Percentiles rank a stretch among this genome's conserved stretches.
phyloP scores from a whole-genome alignment of 2,797 vertebrate genomes.

The Haliaeetus vocifer region DNA sequence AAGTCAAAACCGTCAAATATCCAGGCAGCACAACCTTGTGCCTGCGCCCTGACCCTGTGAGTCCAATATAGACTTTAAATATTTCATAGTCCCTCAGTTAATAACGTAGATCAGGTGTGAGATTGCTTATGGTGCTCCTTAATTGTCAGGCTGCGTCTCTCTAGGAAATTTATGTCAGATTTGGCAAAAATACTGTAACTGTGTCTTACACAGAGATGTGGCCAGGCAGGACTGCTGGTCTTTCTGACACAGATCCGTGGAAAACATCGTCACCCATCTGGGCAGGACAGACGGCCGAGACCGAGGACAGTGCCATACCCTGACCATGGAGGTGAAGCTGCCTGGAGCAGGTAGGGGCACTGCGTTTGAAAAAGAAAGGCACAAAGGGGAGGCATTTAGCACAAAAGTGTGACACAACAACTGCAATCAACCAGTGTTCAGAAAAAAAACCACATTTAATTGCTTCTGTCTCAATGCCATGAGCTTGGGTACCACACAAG shows the following conservation, averaged over 20 bases:
- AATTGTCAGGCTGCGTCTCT: background rate
- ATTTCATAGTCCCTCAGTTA: background rate
- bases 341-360: background rate
- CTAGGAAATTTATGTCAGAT: background rate
- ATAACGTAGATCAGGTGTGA: accelerated
- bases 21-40: background rate
- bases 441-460: background rate
- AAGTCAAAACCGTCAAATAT: background rate
- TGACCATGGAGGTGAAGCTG: accelerated
- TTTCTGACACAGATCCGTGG: no score
- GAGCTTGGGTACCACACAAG: background rate
- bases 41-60: background rate
- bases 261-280: accelerated
- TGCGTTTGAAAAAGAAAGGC: no score
- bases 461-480: accelerated
- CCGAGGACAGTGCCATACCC: accelerated
- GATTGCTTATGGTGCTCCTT: accelerated
- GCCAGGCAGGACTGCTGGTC: background rate
- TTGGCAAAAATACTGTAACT: background rate
- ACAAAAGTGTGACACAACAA: background rate
- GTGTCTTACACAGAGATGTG: background rate
- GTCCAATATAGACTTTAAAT: background rate
- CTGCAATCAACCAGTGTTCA: no score
- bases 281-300: accelerated
- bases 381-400: background rate